Base-by-base conservation (phyloP, 2,797 vertebrate genomes). In the Champsocephalus esox region DNA sequence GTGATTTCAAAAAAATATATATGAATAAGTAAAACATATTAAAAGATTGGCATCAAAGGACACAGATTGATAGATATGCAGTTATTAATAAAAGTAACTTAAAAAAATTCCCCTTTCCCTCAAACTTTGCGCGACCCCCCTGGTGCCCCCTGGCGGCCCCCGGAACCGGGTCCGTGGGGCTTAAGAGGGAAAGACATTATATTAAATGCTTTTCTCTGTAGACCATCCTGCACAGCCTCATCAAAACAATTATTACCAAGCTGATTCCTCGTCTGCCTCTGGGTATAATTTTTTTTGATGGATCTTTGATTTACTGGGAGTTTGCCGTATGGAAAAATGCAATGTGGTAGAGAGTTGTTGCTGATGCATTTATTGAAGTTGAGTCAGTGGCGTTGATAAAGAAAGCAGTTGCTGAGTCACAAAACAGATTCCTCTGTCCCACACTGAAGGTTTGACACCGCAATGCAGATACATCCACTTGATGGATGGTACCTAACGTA, bases 381-480 rank as follows among this genome's bases (percentile, higher is more conserved):
- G 32, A 50, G 21, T 24, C 32, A 4, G 28, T 43, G 28, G 10
- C 32, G 5, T 52, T 54, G 13, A 12, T 17, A 48, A 14, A n/a
- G 50, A n/a, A 21, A 66, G 44, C 55, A 12, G 24, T 14, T 24
- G 52, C n/a, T 13, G 21, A 24, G 70, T 51, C 38, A 34, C 54
- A 51, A 16, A 51, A 9, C 4, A 63, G 38, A 45, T 45, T 41
- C 38, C 16, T 52, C 16, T 56, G 21, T 50, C 56, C 66, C 28
- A n/a, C 44, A 49, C 4, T 7, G n/a, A 49, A 66, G 57, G 54
- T 64, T 34, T 69, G 65, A 69, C 56, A 66, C 75, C 67, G 73
- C 83, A 67, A 56, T 85, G 73, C 73, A 79, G 79, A 70, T 38
- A 28, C 7, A 17, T 61, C 8, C 21, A 8, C 13, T 63, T 75